Base-by-base conservation (phyloP, 2,888 invertebrate genomes). In the Noctua janthina region DNA sequence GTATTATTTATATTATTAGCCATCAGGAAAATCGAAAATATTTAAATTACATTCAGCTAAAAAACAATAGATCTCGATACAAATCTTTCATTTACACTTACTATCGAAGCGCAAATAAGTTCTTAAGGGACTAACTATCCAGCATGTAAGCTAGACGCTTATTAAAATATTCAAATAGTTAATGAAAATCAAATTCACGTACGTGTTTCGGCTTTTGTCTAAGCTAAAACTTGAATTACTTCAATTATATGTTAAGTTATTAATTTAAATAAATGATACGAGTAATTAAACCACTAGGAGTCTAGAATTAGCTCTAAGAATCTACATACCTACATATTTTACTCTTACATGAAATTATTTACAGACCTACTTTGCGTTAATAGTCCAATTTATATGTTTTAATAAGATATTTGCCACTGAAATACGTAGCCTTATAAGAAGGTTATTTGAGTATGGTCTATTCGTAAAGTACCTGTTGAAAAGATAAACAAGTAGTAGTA, bases 211-310 rank as follows among this genome's bases (percentile, higher is more conserved):
- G 13, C 17, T 62, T 54, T 67, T 13, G 15, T 11, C 15, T 49
- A 39, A n/a, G 10, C 46, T 46, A 10, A 46, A 46, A 46, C 46
- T 46, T 46, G 10, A 20, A 23, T 46, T 49, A 8, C 46, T 46
- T 46, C 1, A 20, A 23, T 46, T 49, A 8, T 23, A 17, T 46
- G 23, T 76, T 56, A 17, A 23, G 2, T 71, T 49, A 81, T 81
- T 70, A 56, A 69, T 81, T 39, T 29, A 43, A 4, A 3, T 51
- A 29, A 70, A 59, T 17, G 17, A 80, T 15, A 43, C 23, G 11
- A 8, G 23, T 62, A 54, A 71, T 71, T 43, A 81, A 29, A 29
- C 51, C 8, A 49, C 10, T 78, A 64, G 13, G 13, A 62, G n/a
- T n/a, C n/a, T 79, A 49, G 8, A 78, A 23, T 5, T 6, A 46